Conservation (phyloP, 2,888 invertebrate genomes). For the Pammene fasciana region DNA sequence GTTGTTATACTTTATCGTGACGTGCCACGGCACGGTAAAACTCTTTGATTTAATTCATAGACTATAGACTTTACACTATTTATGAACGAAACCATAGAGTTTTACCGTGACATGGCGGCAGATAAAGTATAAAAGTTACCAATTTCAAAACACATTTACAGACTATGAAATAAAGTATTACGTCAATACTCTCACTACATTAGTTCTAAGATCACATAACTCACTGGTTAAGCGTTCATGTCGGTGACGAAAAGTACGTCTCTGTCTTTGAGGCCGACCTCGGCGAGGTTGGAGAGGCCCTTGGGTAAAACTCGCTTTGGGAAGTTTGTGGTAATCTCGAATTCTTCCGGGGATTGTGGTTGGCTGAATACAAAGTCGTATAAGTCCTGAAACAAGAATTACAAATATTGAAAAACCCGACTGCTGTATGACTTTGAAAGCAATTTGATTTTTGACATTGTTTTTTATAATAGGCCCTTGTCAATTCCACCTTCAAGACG, state of each 20-base stretch:
- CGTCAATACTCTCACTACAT: constrained; percentile 20
- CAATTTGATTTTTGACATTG: no score
- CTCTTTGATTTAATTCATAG: no score
- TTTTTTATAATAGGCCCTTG: no score
- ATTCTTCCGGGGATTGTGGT: constrained; percentile 94
- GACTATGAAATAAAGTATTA: constrained; percentile 7
- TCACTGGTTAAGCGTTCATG: constrained; percentile 87
- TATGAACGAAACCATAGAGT: no score
- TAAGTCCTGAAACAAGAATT: constrained; percentile 87
- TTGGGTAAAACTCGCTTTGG: constrained; percentile 93
- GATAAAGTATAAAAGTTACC: no score
- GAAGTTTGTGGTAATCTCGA: constrained; percentile 98
- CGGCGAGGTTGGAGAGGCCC: constrained; percentile 84
- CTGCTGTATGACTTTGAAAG: no score
- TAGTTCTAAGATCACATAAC: constrained; percentile 12
- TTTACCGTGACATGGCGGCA: no score
- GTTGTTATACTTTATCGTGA: no score
- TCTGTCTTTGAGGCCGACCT: constrained; percentile 93
- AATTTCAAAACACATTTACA: constrained; percentile 3
- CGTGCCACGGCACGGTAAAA: no score
- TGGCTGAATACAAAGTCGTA: constrained; percentile 98
- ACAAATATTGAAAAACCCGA: no score
- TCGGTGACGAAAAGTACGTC: constrained; percentile 98
- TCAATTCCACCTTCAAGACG: no score
- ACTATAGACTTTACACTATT: no score